Evolutionary conservation across 2,888 invertebrate species (phyloP), one percentile per base, ranked within the genome.

Genomic region (Ectropis crepuscularia): DNA sequence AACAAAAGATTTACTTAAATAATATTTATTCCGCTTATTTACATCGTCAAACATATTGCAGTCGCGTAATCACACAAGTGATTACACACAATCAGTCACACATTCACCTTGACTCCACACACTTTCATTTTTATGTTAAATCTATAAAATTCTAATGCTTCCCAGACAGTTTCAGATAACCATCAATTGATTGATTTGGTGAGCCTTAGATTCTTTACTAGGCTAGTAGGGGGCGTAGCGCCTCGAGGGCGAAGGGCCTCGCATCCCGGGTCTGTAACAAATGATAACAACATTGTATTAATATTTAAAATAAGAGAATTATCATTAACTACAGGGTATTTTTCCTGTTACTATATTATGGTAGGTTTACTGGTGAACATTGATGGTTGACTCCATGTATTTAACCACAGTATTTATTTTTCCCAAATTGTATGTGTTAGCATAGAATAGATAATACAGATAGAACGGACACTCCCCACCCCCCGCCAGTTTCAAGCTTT

Each of bases 161-260:
- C 72, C 78, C 72, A 74, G 79, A 79, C 80, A 82, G 84, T 85
- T 63, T 73, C 73, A 78, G 72, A 73, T 69, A 78, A 74, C 67
- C 71, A 72, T 50, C 65, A 76, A 74, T 77, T 65, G 63, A 65
- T 66, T 68, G 63, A 65, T 66, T 68, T 61, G 59, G 61, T 76
- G 78, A 79, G 79, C 72, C 65, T 76, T 77, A 71, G 69, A 69
- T 76, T 48, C 54, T 65, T 72, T 59, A 69, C 64, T 64, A 59
- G 59, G 39, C 48, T 77, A 97, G 93, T 97, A 97, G 73, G 97
- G 97, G 86, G 97, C 96, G 91, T 96, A 97, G 90, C 97, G 95
- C 89, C 97, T 95, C 74, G 97, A 95, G 67, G 97, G 97, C 65
- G 97, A 97, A 49, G 96, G 96, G 80, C 97, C 96, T 77, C 97